These are phyloP conservation scores for Lithophane semibrunnea DNA, from an alignment of 2,888 invertebrate species.

Conservation along the genomic window DNA sequence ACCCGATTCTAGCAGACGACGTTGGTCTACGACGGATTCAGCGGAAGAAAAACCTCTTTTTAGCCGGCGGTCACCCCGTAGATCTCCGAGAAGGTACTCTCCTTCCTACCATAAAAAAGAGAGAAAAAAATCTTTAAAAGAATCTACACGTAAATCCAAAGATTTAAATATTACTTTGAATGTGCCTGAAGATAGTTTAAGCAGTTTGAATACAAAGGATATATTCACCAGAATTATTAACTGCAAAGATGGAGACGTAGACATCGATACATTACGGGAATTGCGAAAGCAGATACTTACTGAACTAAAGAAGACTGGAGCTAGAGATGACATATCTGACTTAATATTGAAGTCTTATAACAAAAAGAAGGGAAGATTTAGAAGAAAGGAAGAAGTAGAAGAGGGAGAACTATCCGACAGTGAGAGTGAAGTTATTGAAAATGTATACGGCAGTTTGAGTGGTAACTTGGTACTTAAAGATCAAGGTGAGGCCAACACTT, in stretches of 20 bases:
- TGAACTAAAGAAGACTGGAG: slow-evolving; percentile 86
- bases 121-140: slow-evolving; percentile 78
- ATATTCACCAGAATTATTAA: slow-evolving; percentile 85
- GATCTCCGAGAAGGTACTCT: slow-evolving; percentile 75
- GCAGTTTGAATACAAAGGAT: slow-evolving; percentile 84
- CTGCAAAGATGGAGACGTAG: slow-evolving; percentile 85
- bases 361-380: slow-evolving; percentile 68
- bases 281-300: slow-evolving; percentile 86
- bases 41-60: slow-evolving; percentile 75
- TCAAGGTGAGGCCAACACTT: slow-evolving; percentile 55
- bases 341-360: slow-evolving; percentile 85
- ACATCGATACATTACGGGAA: slow-evolving; percentile 87
- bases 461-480: slow-evolving; percentile 79
- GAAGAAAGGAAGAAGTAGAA: slow-evolving; percentile 79
- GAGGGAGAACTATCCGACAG: slow-evolving; percentile 88
- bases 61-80: slow-evolving; percentile 77
- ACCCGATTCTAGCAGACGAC: slow-evolving; percentile 75
- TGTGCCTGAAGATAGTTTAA: slow-evolving; percentile 84
- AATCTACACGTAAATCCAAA: slow-evolving; percentile 70
- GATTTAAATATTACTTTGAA: slow-evolving; percentile 86
- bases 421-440: slow-evolving; percentile 87
- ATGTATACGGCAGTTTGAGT: slow-evolving; percentile 85
- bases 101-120: slow-evolving; percentile 80
- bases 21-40: slow-evolving; percentile 68
- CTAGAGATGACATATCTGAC: slow-evolving; percentile 86